These are phyloP conservation scores for Anhinga anhinga DNA, from an alignment of 2,113 vertebrate species.

Conservation along the genomic window DNA sequence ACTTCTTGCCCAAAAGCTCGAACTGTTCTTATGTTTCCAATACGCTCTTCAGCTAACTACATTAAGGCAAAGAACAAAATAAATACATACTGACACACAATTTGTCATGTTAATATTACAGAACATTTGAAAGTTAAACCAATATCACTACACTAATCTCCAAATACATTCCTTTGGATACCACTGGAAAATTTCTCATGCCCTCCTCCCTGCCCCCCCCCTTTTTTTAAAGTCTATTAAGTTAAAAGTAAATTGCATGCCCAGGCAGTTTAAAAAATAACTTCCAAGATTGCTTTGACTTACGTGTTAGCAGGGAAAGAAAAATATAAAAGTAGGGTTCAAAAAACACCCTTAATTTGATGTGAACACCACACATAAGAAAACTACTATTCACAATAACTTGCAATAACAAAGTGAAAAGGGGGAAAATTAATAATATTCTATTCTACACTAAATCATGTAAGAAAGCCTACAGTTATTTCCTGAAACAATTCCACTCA, in stretches of 20 bases:
- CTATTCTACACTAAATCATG: background rate
- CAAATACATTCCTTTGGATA: background rate
- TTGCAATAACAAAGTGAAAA: background rate
- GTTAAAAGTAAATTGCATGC: background rate
- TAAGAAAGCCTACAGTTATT: background rate
- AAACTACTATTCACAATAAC: background rate
- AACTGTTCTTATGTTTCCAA: conserved; percentile 94
- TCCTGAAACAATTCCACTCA: background rate
- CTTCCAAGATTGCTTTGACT: background rate
- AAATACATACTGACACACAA: background rate
- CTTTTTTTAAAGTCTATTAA: background rate
- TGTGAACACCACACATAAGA: background rate
- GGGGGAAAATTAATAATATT: background rate
- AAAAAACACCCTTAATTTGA: fast-evolving
- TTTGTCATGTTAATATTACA: background rate
- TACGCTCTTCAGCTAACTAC: conserved; percentile 93
- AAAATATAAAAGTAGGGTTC: background rate
- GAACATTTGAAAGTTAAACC: background rate
- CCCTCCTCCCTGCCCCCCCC: background rate
- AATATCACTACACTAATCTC: background rate
- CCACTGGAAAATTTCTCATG: background rate
- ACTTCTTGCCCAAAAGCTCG: conserved; percentile 93
- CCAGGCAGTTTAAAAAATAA: background rate
- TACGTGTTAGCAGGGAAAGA: background rate
- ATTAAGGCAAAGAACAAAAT: background rate